A percentile compares a stretch with the other conserved stretches of the same genome.
phyloP scores from a whole-genome alignment of 2,888 invertebrate genomes.

The Penaeus monodon region DNA sequence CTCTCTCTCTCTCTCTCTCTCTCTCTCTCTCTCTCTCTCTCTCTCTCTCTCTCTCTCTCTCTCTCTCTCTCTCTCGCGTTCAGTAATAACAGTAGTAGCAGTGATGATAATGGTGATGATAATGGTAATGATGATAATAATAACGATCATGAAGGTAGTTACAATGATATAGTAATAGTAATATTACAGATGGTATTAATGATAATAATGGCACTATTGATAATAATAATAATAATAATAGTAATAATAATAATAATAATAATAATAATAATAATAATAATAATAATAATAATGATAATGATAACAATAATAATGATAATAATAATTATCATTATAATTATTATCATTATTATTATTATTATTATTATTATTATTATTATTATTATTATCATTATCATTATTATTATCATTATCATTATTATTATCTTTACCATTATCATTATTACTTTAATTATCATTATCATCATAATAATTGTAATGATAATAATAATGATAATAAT shows the following conservation, averaged over 20 bases:
- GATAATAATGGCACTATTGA: background rate
- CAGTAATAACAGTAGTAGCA: background rate
- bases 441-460: no score
- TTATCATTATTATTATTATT: no score
- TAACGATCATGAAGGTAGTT: background rate
- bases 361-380: no score
- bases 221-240: background rate
- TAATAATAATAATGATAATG: constrained; percentile 4
- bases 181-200: background rate
- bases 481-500: no score
- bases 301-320: background rate
- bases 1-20: no score
- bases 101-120: background rate
- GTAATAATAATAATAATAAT: background rate
- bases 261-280: constrained; percentile 5
- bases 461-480: background rate
- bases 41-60: no score
- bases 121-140: background rate
- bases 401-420: no score
- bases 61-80: no score
- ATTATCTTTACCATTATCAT: no score
- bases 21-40: no score
- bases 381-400: no score
- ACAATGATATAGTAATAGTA: background rate
- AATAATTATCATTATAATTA: no score